phyloP scores from a whole-genome alignment of 2,888 invertebrate genomes.

The Amphipyra berbera region DNA sequence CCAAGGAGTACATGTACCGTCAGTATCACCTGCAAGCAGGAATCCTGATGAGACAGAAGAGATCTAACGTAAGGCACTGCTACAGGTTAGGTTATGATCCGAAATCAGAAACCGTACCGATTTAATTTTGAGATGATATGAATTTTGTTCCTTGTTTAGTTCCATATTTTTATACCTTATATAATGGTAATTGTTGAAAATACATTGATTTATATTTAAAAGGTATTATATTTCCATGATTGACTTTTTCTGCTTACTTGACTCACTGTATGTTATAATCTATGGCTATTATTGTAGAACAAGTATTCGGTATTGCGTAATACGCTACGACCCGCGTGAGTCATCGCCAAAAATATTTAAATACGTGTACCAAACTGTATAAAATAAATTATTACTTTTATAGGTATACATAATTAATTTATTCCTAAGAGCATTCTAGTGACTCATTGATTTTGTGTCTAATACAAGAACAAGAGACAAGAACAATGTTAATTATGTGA shows the following conservation, averaged over 20 bases:
- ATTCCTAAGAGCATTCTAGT: constrained; percentile 54
- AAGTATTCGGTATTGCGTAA: constrained; percentile 84
- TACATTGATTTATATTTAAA: constrained; percentile 5
- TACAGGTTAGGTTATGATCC: neutral
- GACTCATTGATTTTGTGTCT: constrained; percentile 60
- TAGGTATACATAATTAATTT: constrained; percentile 61
- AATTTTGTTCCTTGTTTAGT: neutral
- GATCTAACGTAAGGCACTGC: constrained; percentile 66
- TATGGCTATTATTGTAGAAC: constrained; percentile 81
- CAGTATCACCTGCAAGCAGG: constrained; percentile 85
- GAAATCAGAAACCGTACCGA: constrained; percentile 8
- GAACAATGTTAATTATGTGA: constrained; percentile 19
- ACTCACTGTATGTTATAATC: constrained; percentile 75
- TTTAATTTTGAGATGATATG: neutral
- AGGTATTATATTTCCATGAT: constrained; percentile 44
- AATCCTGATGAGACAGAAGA: constrained; percentile 73
- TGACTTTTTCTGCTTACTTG: constrained; percentile 62
- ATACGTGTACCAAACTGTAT: constrained; percentile 62
- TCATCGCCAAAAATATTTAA: constrained; percentile 82
- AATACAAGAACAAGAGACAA: constrained; percentile 23
- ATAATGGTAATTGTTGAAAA: neutral
- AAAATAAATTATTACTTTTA: constrained; percentile 62
- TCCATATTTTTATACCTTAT: neutral
- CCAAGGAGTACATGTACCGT: constrained; percentile 86
- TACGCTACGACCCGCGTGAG: constrained; percentile 73